Base-by-base conservation (phyloP, 2,888 invertebrate genomes). In the Drosophila prostipennis region DNA sequence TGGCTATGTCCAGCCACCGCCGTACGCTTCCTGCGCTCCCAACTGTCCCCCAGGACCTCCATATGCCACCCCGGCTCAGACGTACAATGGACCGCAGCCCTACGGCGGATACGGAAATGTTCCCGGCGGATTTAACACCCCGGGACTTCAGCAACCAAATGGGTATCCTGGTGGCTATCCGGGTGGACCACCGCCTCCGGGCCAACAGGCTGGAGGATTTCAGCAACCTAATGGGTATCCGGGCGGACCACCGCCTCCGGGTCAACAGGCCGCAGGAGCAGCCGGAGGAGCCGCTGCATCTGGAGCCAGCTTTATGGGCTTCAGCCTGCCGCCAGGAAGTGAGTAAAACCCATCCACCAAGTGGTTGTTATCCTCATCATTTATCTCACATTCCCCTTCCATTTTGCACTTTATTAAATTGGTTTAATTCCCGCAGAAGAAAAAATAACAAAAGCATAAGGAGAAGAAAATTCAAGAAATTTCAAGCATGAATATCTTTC, bases 261-360 rank as follows among this genome's bases (percentile, higher is more conserved):
- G 63, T 40, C 82, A 65, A 37, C 83, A 74, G 42, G 70, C 73
- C 19, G 68, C 76, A 6, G 55, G 52, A 48, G 79, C 83, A 7
- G 74, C 68, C 6, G 83, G 79, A 23, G 72, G 75, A 45, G 57
- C 75, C 42, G 80, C 74, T 42, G 54, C 73, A 2, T 76, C 78
- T 14, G 86, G 84, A 0, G 82, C 75, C 29, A 86, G 81, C 55
- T 87, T 81, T 16, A 89, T 90, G 90, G 92, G 92, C 57, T 91
- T 91, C 55, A 88, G 90, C 60, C 79, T 90, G 76, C 90, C 89
- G 13, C 90, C 91, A 55, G 86, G 91, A 89, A 91, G 92, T 92
- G 81, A 91, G 91, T 90, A 77, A 6, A 6, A 8, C 5, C 7
- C 5, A 43, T 46, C 52, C 13, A 53, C 6, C n/a, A 10, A 6